A percentile compares a stretch with the other conserved stretches of the same genome.
These are phyloP conservation scores for Spatulosminthurus flaviceps DNA, from an alignment of 2,888 invertebrate genomes.

Conservation along the genomic window DNA sequence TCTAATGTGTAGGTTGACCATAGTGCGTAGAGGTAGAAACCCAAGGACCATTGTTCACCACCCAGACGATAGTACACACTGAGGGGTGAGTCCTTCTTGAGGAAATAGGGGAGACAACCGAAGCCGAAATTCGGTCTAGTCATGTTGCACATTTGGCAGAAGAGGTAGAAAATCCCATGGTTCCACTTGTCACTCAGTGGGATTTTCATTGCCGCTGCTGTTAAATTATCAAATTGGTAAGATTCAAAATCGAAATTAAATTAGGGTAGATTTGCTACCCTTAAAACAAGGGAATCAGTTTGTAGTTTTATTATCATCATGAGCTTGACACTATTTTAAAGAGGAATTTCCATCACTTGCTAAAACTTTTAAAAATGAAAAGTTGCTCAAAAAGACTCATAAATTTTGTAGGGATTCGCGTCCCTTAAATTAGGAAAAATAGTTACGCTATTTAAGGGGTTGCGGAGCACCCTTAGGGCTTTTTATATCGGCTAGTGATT, in stretches of 20 bases:
- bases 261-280: no score
- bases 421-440: no score
- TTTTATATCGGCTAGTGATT: no score
- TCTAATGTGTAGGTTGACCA: not conserved
- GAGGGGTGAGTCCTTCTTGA: not conserved
- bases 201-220: not conserved
- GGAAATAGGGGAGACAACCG: not conserved
- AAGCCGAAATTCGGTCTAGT: not conserved
- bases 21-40: not conserved
- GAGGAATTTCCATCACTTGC: no score
- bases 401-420: no score
- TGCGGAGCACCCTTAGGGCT: no score
- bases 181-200: not conserved
- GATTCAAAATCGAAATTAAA: no score
- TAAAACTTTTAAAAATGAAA: no score
- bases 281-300: not conserved
- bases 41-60: not conserved
- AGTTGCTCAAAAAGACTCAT: no score
- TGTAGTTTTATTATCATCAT: no score
- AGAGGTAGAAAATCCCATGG: not conserved
- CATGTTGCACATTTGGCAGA: not conserved
- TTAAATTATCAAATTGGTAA: not conserved
- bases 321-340: no score
- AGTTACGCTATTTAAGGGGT: no score
- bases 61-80: not conserved